Evolutionary conservation across 2,888 invertebrate species (phyloP).

Genomic region (Lithodes maja): DNA sequence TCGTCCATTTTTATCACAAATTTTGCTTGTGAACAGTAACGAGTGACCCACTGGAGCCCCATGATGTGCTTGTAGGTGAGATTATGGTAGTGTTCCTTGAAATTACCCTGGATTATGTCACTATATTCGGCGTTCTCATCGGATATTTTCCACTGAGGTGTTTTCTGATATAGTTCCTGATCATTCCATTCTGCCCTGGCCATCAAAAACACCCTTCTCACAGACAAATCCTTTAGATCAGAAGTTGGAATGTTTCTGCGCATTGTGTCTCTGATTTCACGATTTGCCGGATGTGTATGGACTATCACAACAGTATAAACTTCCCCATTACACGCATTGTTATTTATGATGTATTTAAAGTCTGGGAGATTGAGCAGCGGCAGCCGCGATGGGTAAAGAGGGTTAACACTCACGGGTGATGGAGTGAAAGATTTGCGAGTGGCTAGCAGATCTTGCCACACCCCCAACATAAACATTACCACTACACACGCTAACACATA

Average conservation of each 20-base stretch:
- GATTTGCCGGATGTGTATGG: slow-evolving; percentile 85
- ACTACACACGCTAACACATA: neutral
- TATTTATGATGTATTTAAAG: slow-evolving; percentile 72
- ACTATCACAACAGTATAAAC: slow-evolving; percentile 77
- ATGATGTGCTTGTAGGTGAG: slow-evolving; percentile 90
- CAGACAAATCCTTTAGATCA: slow-evolving; percentile 79
- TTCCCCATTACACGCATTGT: slow-evolving; percentile 71
- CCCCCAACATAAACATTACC: neutral
- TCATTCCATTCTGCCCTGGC: slow-evolving; percentile 75
- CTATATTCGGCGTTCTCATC: slow-evolving; percentile 75
- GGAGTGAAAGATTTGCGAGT: slow-evolving; percentile 2
- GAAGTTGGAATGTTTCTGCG: slow-evolving; percentile 80
- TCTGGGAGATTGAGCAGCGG: slow-evolving; percentile 70
- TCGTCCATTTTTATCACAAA: slow-evolving; percentile 88
- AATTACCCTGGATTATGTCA: slow-evolving; percentile 86
- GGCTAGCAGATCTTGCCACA: slow-evolving; percentile 40
- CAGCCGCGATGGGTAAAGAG: slow-evolving; percentile 40
- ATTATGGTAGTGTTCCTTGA: slow-evolving; percentile 85
- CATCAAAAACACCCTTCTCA: slow-evolving; percentile 82
- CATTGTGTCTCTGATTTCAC: slow-evolving; percentile 82
- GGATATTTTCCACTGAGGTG: slow-evolving; percentile 74
- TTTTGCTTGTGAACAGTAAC: slow-evolving; percentile 79
- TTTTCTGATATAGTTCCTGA: slow-evolving; percentile 63
- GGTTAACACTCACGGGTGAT: slow-evolving; percentile 33
- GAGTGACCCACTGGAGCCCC: slow-evolving; percentile 83